Evolutionary conservation across 2,888 invertebrate genomes (phyloP), one percentile per base, ranked within the genome.

Genomic region (Camptogramma bilineatum): DNA sequence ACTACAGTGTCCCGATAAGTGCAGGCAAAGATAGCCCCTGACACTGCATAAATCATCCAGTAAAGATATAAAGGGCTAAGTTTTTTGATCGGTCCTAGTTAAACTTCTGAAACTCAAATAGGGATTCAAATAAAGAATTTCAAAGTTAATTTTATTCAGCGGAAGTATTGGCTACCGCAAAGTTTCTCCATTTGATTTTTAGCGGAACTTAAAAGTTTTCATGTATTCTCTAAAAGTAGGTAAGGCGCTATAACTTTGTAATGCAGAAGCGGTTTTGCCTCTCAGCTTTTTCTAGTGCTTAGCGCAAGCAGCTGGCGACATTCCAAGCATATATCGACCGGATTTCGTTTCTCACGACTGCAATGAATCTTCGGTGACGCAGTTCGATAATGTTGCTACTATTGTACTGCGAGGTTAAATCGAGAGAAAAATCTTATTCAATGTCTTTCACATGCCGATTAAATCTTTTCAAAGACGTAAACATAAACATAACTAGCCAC

Each of bases 321-420:
- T 72, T 83, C 86, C 85, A 85, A 83, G 68, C 73, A 73, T 72
- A 79, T 82, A 85, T 85, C 83, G 85, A 84, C 79, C 83, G 77
- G 63, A 53, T 56, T 64, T 62, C 57, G 52, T 60, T 67, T 62
- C 68, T 69, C 69, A 71, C 60, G 52, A 74, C 79, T 79, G 80
- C 77, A 80, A 78, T 76, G 75, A 77, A 75, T 75, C 73, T 71
- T 68, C 58, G 57, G 62, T 69, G 71, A 64, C 69, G 66, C 60
- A 56, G 61, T 63, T 67, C 65, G 57, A 71, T 71, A 71, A 66
- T 58, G 55, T 65, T 65, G 52, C 54, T 67, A 63, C 52, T 51
- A 16, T 39, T 63, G 67, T 66, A 52, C 34, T 10, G 13, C 34
- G 34, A 39, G 34, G 28, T 28, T 28, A 13, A 39, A 39, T 39